A percentile compares a stretch with the other conserved stretches of the same genome.
Conservation (phyloP, 2,113 vertebrate species). For the Platysternon megacephalum region DNA sequence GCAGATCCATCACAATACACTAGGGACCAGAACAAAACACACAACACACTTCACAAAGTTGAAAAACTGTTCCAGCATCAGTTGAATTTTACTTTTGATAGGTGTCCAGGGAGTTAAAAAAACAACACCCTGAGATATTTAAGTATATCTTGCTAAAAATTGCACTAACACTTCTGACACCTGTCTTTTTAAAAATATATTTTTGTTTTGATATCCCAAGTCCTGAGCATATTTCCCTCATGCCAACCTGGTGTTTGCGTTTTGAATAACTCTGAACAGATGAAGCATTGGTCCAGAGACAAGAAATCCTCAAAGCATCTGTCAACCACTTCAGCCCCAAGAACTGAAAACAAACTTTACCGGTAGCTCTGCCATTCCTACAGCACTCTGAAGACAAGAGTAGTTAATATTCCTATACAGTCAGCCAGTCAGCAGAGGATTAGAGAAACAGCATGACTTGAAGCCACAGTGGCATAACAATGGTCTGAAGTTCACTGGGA, state of each 20-base stretch:
- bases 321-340: background rate
- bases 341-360: background rate
- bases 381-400: background rate
- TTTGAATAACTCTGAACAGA: conserved; percentile 62
- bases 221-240: conserved; percentile 54
- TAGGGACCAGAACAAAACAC: background rate
- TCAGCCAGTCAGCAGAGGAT: background rate
- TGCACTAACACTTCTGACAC: conserved; percentile 38
- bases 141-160: conserved; percentile 30
- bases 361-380: conserved; percentile 18
- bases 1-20: background rate
- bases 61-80: rapidly evolving
- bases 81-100: background rate
- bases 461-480: background rate
- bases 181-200: conserved; percentile 58
- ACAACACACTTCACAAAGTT: background rate
- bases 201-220: conserved; percentile 62
- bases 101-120: conserved; percentile 36
- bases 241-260: conserved; percentile 56
- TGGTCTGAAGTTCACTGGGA: background rate
- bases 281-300: conserved; percentile 21
- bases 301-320: conserved; percentile 58
- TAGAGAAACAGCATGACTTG: background rate
- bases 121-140: conserved; percentile 20
- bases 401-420: background rate